These are phyloP conservation scores for Macheiramphus alcinus DNA, from an alignment of 2,113 vertebrate species.

Conservation along the genomic window DNA sequence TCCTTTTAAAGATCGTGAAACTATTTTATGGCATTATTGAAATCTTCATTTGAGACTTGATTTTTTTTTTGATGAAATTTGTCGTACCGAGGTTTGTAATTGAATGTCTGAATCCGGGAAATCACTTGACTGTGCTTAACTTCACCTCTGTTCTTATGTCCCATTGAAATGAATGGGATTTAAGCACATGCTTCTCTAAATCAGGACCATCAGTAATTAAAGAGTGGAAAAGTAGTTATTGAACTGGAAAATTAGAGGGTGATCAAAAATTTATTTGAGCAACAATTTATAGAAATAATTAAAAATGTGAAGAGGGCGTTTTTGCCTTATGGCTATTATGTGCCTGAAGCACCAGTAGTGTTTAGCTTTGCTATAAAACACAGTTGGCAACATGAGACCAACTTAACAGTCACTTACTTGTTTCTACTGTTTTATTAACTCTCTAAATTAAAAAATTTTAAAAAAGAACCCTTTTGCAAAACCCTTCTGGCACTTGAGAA, in stretches of 20 bases:
- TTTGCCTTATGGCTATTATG: neutral
- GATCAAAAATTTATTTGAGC: neutral
- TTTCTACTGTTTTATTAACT: neutral
- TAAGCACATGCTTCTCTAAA: neutral
- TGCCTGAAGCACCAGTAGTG: neutral
- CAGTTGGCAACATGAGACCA: neutral
- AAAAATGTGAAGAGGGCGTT: neutral
- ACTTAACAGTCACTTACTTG: neutral
- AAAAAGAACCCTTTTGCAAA: neutral
- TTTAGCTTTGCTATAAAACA: neutral
- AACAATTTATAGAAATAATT: neutral
- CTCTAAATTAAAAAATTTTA: neutral
- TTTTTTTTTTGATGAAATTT: neutral
- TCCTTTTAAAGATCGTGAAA: neutral
- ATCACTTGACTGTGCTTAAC: neutral
- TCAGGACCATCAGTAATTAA: neutral
- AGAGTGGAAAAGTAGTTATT: neutral
- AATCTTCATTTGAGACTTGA: neutral
- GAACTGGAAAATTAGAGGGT: neutral
- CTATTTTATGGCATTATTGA: neutral
- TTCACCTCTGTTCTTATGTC: neutral
- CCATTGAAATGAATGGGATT: neutral
- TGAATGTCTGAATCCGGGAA: neutral
- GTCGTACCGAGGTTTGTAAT: neutral
- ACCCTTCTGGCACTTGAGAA: neutral